These are phyloP conservation scores for Sialia sialis DNA, from an alignment of 2,113 vertebrate genomes.

Conservation along the genomic window DNA sequence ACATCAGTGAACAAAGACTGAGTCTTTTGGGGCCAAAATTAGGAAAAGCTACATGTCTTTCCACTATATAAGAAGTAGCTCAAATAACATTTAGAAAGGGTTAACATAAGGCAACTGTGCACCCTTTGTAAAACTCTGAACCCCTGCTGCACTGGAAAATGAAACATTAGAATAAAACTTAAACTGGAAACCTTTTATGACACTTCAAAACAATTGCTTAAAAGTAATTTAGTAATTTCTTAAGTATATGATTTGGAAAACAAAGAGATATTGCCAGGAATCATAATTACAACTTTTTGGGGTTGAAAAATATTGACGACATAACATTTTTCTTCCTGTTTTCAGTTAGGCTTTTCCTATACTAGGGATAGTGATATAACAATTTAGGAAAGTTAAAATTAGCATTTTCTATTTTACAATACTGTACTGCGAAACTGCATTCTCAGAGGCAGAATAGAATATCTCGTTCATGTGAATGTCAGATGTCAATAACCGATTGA, in stretches of 20 bases:
- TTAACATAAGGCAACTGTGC: background rate
- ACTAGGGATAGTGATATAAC: conserved; percentile 36
- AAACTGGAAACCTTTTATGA: background rate
- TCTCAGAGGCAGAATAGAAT: conserved; percentile 31
- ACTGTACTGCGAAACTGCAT: conserved; percentile 28
- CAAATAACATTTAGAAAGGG: background rate
- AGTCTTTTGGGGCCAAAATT: background rate
- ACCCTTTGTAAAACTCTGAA: background rate
- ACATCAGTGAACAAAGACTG: background rate
- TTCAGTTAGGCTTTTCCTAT: conserved; percentile 40
- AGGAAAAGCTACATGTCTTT: background rate
- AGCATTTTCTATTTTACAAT: conserved; percentile 44
- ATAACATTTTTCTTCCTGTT: background rate
- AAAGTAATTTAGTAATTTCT: background rate
- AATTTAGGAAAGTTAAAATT: conserved; percentile 65
- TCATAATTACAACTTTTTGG: background rate
- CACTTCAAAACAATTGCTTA: background rate
- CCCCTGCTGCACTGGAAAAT: background rate
- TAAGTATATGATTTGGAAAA: background rate
- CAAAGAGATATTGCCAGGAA: background rate
- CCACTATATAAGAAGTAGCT: background rate
- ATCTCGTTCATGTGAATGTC: background rate
- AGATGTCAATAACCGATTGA: background rate
- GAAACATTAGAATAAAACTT: background rate
- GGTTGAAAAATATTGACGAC: background rate